Evolutionary conservation across 2,888 invertebrate species (phyloP).

Genomic region (Anoplius nigerrimus): DNA sequence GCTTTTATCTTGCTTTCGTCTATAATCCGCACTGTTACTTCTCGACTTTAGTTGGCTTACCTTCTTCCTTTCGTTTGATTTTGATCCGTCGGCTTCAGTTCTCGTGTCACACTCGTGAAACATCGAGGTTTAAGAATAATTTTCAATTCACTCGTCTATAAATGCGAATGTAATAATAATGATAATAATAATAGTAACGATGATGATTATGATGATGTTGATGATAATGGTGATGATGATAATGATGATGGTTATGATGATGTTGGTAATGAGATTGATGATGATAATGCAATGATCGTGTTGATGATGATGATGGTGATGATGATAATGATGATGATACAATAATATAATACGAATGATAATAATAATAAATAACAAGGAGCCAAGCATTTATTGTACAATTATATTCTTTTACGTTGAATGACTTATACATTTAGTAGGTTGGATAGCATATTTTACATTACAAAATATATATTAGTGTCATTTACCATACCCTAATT

Average conservation of each 20-base stretch:
- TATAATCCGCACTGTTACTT: not conserved
- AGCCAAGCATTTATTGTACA: slow-evolving; percentile 63
- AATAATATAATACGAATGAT: slow-evolving; percentile 5
- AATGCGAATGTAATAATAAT: slow-evolving; percentile 20
- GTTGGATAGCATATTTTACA: slow-evolving; percentile 54
- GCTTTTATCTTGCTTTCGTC: too few species aligned
- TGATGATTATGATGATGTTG: too few species aligned
- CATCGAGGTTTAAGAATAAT: slow-evolving; percentile 36
- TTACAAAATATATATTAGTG: slow-evolving; percentile 47
- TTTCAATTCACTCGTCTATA: slow-evolving; percentile 32
- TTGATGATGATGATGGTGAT: not conserved
- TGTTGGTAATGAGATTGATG: too few species aligned
- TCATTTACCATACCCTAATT: slow-evolving; percentile 53
- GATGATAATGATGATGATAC: not conserved
- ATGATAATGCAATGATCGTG: too few species aligned
- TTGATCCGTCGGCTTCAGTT: slow-evolving; percentile 22
- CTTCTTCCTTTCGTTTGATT: slow-evolving; percentile 1
- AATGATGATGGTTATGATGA: not conserved
- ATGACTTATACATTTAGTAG: slow-evolving; percentile 55
- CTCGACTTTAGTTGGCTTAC: not conserved
- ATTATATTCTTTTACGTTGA: slow-evolving; percentile 67
- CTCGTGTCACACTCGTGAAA: slow-evolving; percentile 30
- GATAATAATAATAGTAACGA: too few species aligned
- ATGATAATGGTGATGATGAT: not conserved
- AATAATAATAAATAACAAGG: slow-evolving; percentile 18